Conservation (phyloP, 2,797 vertebrate genomes). For the Australoheros facetus region DNA sequence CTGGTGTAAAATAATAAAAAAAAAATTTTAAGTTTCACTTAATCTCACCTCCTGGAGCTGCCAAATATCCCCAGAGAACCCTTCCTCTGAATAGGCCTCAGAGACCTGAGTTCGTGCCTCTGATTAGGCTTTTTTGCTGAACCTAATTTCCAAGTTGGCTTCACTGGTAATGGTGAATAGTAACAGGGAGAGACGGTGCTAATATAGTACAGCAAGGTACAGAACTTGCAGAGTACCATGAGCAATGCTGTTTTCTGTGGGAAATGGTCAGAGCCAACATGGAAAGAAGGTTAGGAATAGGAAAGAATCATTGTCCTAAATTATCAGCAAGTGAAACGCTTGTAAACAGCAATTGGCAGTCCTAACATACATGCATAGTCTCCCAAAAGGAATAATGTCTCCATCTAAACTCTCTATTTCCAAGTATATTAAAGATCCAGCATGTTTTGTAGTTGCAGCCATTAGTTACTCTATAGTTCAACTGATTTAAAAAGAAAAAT, state of each 20-base stretch:
- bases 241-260: neutral
- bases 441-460: neutral
- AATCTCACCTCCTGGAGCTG: conserved; percentile 52
- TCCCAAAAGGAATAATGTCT: neutral
- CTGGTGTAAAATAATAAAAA: neutral
- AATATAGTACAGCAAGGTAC: conserved; percentile 10
- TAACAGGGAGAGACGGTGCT: conserved; percentile 8
- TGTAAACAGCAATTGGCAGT: neutral
- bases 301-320: conserved; percentile 32
- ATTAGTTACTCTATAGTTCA: neutral
- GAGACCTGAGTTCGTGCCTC: conserved; percentile 45
- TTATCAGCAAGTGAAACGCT: conserved; percentile 1
- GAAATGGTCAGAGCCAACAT: neutral
- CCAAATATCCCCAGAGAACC: conserved; percentile 51
- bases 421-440: neutral
- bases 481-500: neutral
- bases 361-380: neutral
- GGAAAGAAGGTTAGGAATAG: neutral
- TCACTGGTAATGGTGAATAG: conserved; percentile 14
- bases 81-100: conserved; percentile 45
- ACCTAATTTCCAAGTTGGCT: conserved; percentile 56
- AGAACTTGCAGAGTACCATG: neutral
- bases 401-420: neutral
- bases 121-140: conserved; percentile 45
- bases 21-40: conserved; percentile 23